Conservation (phyloP, 2,888 invertebrate genomes). For the Poecilobothrus nobilitatus region DNA sequence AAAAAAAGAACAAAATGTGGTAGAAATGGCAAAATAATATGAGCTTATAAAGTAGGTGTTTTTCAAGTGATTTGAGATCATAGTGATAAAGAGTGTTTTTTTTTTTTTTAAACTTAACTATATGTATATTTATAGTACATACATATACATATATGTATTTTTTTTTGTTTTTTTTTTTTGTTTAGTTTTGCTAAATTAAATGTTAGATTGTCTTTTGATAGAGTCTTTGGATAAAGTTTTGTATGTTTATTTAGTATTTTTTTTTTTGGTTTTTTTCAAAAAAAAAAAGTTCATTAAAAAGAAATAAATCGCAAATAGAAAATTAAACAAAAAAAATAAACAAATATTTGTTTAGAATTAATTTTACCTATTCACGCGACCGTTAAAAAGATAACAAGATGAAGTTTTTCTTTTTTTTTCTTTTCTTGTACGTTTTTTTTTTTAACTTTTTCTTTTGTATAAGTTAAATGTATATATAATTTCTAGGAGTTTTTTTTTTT, state of each 20-base stretch:
- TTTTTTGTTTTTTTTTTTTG: no score
- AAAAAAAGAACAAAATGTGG: background rate
- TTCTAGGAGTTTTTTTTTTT: background rate
- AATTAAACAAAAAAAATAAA: background rate
- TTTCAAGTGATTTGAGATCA: background rate
- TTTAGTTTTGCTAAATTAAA: no score
- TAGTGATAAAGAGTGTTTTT: background rate
- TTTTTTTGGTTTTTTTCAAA: no score
- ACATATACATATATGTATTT: no score
- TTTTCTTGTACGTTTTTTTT: background rate
- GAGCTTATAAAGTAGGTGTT: background rate
- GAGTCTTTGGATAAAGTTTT: no score
- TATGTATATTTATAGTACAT: no score
- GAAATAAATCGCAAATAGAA: no score
- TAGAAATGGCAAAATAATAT: background rate
- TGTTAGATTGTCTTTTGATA: no score
- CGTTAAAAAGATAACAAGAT: background rate
- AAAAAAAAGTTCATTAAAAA: no score
- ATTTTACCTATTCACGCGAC: constrained; percentile 6
- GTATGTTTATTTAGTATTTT: no score
- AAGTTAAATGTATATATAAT: no score
- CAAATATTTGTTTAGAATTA: background rate
- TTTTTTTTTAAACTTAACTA: no score
- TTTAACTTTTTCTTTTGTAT: background rate
- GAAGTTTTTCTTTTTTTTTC: background rate